These are phyloP conservation scores for Xenopus borealis DNA, from an alignment of 2,113 vertebrate species.

Conservation along the genomic window DNA sequence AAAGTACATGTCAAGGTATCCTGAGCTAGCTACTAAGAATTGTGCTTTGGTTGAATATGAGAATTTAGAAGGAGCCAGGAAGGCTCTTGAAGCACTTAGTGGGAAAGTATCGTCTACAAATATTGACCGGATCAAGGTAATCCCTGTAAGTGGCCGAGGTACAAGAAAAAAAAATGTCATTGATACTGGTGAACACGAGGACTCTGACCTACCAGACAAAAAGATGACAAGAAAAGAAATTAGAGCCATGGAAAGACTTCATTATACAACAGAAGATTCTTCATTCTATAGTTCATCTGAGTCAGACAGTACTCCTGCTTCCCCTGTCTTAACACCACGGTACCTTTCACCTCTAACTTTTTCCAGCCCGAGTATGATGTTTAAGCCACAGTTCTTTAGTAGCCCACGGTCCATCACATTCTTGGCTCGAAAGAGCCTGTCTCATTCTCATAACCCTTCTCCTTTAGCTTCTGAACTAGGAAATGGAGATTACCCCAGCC, in stretches of 20 bases:
- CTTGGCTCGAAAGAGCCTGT: constrained; percentile 24
- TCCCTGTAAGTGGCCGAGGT: constrained; percentile 56
- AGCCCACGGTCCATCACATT: constrained; percentile 25
- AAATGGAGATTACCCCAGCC: background rate
- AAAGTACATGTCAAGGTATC: constrained; percentile 56
- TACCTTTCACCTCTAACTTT: background rate
- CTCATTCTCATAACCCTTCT: constrained; percentile 43
- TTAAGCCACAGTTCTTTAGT: constrained; percentile 21
- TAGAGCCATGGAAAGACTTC: background rate
- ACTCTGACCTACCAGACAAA: constrained; percentile 12
- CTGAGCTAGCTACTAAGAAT: constrained; percentile 61
- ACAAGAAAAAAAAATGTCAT: constrained; percentile 47
- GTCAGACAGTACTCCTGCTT: rapidly evolving
- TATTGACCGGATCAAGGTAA: constrained; percentile 50
- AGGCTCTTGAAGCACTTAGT: constrained; percentile 57
- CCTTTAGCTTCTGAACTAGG: constrained; percentile 22
- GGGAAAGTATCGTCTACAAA: constrained; percentile 25
- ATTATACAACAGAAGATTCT: constrained; percentile 4
- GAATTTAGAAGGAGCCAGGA: constrained; percentile 60
- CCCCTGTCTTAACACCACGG: background rate
- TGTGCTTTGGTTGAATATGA: constrained; percentile 74
- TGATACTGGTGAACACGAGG: constrained; percentile 25
- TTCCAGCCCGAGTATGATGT: constrained; percentile 28
- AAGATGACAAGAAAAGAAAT: constrained; percentile 29
- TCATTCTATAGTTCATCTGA: constrained; percentile 29